Conservation (phyloP, 2,888 invertebrate genomes). For the Erebia palarica region DNA sequence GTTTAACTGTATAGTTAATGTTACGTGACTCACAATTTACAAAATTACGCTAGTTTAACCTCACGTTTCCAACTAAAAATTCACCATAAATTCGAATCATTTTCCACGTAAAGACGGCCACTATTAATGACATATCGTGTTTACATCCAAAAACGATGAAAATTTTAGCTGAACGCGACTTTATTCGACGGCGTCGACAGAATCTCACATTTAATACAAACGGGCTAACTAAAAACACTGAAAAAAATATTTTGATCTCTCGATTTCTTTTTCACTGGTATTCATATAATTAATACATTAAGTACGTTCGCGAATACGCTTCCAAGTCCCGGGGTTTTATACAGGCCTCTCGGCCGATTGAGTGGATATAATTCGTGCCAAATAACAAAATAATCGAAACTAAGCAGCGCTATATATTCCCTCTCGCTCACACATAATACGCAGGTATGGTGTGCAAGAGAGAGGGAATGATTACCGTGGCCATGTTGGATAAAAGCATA, state of each 20-base stretch:
- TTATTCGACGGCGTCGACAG: slow-evolving; percentile 50
- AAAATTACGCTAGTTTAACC: too few species aligned
- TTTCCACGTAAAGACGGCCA: not conserved
- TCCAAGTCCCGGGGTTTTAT: slow-evolving; percentile 16
- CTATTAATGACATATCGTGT: slow-evolving; percentile 28
- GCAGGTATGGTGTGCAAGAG: too few species aligned
- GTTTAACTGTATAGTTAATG: too few species aligned
- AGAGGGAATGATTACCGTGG: too few species aligned
- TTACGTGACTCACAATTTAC: too few species aligned
- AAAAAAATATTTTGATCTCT: slow-evolving; percentile 55
- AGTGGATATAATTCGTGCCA: not conserved
- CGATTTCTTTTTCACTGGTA: slow-evolving; percentile 47
- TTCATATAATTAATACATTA: slow-evolving; percentile 49
- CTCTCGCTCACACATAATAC: too few species aligned
- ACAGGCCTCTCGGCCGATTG: slow-evolving; percentile 14
- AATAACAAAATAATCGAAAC: not conserved
- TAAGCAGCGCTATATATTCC: too few species aligned
- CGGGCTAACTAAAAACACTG: slow-evolving; percentile 60
- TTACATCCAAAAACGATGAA: slow-evolving; percentile 31
- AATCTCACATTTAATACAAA: slow-evolving; percentile 57
- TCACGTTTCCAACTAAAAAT: not conserved
- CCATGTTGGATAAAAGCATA: too few species aligned
- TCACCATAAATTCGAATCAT: not conserved
- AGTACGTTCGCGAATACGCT: slow-evolving; percentile 48
- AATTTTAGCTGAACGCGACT: slow-evolving; percentile 17